Conservation (phyloP, 2,888 invertebrate species). For the Cryptus viduatorius region DNA sequence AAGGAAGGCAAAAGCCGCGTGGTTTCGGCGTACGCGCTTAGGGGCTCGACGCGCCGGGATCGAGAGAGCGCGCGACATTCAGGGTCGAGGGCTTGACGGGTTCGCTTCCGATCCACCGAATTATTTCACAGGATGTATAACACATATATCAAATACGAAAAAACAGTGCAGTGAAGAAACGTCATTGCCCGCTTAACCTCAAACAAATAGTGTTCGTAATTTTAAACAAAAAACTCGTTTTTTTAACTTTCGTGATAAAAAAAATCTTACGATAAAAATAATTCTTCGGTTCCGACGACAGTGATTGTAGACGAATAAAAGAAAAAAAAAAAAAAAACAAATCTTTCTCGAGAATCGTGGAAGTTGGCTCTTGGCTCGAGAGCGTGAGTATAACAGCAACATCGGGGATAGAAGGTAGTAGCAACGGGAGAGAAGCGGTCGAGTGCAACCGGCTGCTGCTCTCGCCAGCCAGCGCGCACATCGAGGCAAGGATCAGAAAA, state of each 20-base stretch:
- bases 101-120: conserved; percentile 24
- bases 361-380: not conserved
- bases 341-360: conserved; percentile 6
- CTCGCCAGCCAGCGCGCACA: conserved; percentile 35
- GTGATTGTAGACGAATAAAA: conserved; percentile 13
- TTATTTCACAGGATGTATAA: conserved; percentile 32
- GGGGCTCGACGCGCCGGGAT: conserved; percentile 41
- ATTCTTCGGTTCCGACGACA: not conserved
- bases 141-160: not conserved
- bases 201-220: not conserved
- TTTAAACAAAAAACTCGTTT: conserved; percentile 10
- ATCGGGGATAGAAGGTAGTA: conserved; percentile 24
- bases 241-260: not conserved
- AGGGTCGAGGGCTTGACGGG: conserved; percentile 63
- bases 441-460: conserved; percentile 54
- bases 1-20: conserved; percentile 60
- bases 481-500: conserved; percentile 53
- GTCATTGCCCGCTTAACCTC: not conserved
- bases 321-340: not conserved
- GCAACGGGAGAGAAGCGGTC: conserved; percentile 37
- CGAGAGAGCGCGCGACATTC: conserved; percentile 51
- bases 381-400: conserved; percentile 4
- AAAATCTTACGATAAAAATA: not conserved
- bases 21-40: conserved; percentile 57
- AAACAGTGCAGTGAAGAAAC: conserved; percentile 1